A percentile compares a stretch with the other conserved stretches of the same genome.
These are phyloP conservation scores for Peromyscus polionotus DNA, from an alignment of 2,113 vertebrate genomes.

Conservation along the genomic window DNA sequence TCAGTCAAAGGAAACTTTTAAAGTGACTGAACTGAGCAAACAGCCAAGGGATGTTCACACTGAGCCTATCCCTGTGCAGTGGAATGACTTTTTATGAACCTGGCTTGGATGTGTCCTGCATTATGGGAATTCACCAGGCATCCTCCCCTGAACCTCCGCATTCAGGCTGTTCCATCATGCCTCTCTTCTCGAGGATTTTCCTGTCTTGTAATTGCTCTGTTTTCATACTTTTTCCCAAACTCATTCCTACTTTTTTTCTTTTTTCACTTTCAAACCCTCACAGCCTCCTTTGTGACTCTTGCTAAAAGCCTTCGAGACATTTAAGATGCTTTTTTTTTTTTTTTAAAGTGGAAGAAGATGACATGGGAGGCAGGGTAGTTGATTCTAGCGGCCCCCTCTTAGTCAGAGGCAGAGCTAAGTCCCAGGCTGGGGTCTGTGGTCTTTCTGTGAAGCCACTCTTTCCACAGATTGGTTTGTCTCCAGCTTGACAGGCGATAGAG, in stretches of 20 bases:
- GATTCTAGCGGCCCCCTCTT: neutral
- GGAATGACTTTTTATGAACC: neutral
- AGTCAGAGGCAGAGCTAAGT: neutral
- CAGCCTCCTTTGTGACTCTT: neutral
- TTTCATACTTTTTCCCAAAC: neutral
- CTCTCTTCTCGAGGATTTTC: neutral
- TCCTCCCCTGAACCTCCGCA: neutral
- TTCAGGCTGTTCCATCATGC: neutral
- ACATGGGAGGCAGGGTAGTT: neutral
- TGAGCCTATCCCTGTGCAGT: neutral
- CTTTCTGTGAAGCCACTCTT: neutral
- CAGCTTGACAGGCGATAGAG: neutral
- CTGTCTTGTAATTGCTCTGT: neutral
- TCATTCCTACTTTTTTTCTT: neutral
- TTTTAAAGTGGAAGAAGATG: neutral
- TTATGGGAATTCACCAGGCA: neutral
- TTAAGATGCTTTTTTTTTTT: neutral
- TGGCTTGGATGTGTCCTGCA: neutral
- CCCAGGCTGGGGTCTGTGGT: neutral
- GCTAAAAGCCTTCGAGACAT: neutral
- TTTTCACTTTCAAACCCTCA: neutral
- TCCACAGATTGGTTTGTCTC: neutral
- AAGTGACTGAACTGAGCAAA: slow-evolving; percentile 38
- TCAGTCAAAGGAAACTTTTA: neutral
- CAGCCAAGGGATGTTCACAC: neutral